phyloP scores from a whole-genome alignment of 2,797 vertebrate species.

The Hybognathus amarus region DNA sequence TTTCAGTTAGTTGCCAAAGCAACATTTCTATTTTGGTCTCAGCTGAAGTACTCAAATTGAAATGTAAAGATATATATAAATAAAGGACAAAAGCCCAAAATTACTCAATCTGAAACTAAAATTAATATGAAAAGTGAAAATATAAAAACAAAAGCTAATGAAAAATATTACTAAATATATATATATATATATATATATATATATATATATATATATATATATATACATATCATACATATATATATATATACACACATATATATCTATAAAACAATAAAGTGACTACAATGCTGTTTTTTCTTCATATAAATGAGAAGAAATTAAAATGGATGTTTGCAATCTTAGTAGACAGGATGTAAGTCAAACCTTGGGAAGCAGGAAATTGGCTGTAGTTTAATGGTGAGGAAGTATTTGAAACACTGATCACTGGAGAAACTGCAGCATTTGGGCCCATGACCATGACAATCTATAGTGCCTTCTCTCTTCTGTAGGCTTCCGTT shows the following conservation, averaged over 20 bases:
- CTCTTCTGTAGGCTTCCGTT: neutral
- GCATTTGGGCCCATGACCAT: constrained; percentile 66
- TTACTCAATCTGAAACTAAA: neutral
- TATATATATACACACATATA: too few species aligned
- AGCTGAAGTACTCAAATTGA: neutral
- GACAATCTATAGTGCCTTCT: too few species aligned
- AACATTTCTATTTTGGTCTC: neutral
- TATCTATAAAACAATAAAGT: too few species aligned
- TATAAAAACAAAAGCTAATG: neutral
- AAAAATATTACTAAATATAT: neutral
- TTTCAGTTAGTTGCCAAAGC: neutral
- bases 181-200: too few species aligned
- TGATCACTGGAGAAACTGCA: constrained; percentile 58
- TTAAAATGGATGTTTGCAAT: too few species aligned
- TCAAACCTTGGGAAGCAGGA: neutral
- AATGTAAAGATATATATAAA: neutral
- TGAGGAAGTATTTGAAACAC: constrained; percentile 75
- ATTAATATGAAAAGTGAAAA: neutral
- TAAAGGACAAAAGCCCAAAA: neutral
- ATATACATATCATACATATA: too few species aligned
- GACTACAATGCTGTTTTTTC: neutral
- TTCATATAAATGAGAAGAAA: too few species aligned
- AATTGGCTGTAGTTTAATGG: constrained; percentile 48
- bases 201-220: too few species aligned
- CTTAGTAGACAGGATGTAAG: neutral